Evolutionary conservation across 2,888 invertebrate genomes (phyloP), one percentile per base, ranked within the genome.

Genomic region (Nomada fucata): DNA sequence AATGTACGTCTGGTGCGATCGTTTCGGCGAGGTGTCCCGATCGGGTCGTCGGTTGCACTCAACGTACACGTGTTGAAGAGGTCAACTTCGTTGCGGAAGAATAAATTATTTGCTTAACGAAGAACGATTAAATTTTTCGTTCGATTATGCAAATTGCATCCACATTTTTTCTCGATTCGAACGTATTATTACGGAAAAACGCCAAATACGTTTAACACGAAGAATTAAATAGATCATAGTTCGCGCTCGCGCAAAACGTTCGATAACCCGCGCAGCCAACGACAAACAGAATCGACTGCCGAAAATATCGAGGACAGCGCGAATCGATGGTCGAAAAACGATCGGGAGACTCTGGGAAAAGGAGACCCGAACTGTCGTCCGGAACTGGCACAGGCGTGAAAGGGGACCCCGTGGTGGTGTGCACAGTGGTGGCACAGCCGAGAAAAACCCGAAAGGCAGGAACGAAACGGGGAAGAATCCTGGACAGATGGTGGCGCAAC

Each of bases 401-500:
- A 47, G 47, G 44, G 53, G n/a, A 47, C 15, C 53, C 13, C 11
- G 57, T 44, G 23, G 23, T 23, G 23, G 57, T 47, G 11, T 47
- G 47, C 13, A 10, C 47, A 47, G 60, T 42, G n/a, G 29, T 5
- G 20, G 20, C 11, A 23, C 36, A 59, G 29, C 20, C 47, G 23
- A 47, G 69, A 70, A 70, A 59, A 69, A 53, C 60, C 53, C 55
- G 36, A 50, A 74, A 69, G 53, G 59, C 72, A 60, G 42, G 72
- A 76, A 72, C 47, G 50, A 70, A 70, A 73, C 61, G 36, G 67
- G 47, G 65, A 61, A 67, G 76, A 71, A 69, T 76, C 71, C 53
- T 59, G 61, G 64, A 78, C 74, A 57, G 67, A 71, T 79, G 63
- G 76, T 82, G 73, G 77, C 79, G 76, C 75, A 68, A 85, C 70